Percentiles rank a stretch among this genome's conserved stretches.
These are phyloP conservation scores for Narcine bancroftii DNA, from an alignment of 2,113 vertebrate genomes.

Conservation along the genomic window DNA sequence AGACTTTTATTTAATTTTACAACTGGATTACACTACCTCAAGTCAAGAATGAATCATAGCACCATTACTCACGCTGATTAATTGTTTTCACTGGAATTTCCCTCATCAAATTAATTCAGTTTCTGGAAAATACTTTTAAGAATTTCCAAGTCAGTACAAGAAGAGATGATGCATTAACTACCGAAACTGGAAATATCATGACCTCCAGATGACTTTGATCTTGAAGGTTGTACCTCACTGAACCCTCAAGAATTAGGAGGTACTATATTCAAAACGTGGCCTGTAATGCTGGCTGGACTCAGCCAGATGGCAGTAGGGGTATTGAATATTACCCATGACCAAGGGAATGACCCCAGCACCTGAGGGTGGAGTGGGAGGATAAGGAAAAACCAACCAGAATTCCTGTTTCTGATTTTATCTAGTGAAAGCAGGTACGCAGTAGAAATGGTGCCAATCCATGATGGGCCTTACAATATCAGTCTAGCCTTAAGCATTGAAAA, in stretches of 20 bases:
- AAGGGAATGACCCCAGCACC: background rate
- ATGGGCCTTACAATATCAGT: background rate
- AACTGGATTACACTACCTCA: background rate
- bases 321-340: slow-evolving; percentile 2
- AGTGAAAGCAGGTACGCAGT: background rate
- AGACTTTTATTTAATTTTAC: no score
- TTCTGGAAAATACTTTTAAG: background rate
- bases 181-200: background rate
- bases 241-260: background rate
- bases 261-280: background rate
- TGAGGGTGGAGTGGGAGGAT: background rate
- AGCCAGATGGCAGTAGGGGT: slow-evolving; percentile 24
- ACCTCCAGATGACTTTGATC: background rate
- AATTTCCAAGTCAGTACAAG: background rate
- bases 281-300: slow-evolving; percentile 4
- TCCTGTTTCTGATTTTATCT: background rate
- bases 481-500: background rate
- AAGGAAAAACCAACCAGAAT: background rate
- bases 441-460: background rate
- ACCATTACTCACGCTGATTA: background rate
- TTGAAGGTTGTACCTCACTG: background rate
- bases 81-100: background rate
- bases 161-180: background rate
- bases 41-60: background rate
- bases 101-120: background rate